Percentiles rank a stretch among this genome's conserved stretches.
Evolutionary conservation across 2,888 invertebrate genomes (phyloP).

Genomic region (Scaeva pyrastri): DNA sequence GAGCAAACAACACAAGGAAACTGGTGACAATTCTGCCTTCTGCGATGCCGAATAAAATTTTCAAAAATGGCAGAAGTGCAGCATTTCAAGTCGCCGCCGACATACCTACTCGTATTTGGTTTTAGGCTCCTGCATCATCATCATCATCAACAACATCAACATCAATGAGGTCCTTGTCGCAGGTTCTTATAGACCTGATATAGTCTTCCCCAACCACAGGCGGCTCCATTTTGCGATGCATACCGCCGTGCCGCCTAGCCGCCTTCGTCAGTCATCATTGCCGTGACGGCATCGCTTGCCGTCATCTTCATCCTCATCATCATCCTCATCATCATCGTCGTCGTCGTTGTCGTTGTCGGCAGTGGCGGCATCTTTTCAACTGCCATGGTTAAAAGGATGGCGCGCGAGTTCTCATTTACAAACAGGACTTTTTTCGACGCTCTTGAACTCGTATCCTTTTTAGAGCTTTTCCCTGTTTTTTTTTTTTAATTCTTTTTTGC

Average conservation of each 20-base stretch:
- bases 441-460: conserved; percentile 55
- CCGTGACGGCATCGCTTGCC: too few relatives aligned
- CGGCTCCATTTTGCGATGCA: too few relatives aligned
- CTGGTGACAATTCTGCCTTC: conserved; percentile 56
- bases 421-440: conserved; percentile 37
- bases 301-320: too few relatives aligned
- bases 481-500: background rate
- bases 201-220: conserved; percentile 47
- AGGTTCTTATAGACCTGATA: conserved; percentile 34
- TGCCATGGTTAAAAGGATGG: conserved; percentile 58
- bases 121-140: conserved; percentile 22
- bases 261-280: background rate
- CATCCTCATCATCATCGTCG: too few relatives aligned
- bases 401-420: conserved; percentile 56
- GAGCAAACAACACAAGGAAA: conserved; percentile 62
- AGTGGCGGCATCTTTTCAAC: conserved; percentile 67
- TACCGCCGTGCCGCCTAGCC: too few relatives aligned
- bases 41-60: conserved; percentile 65
- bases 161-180: conserved; percentile 22
- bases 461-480: conserved; percentile 30
- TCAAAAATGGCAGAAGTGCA: conserved; percentile 61
- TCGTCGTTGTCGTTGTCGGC: background rate
- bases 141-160: conserved; percentile 20
- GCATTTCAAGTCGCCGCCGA: conserved; percentile 12
- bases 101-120: conserved; percentile 9